Conservation (phyloP, 2,888 invertebrate genomes). For the Acanthoscelides obtectus region DNA sequence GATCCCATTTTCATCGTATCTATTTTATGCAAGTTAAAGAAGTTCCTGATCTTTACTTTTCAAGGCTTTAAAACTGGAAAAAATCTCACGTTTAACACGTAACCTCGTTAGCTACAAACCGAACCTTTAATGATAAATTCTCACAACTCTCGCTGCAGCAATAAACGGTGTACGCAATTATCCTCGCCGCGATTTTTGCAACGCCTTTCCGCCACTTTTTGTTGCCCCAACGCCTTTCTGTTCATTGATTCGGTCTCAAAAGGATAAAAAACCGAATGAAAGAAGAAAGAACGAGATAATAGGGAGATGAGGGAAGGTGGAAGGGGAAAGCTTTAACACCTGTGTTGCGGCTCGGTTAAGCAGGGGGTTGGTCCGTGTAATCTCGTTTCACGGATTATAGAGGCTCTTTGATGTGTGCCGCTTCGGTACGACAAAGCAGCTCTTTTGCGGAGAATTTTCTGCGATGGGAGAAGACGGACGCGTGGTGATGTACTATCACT, state of each 20-base stretch:
- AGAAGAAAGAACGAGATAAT: background rate
- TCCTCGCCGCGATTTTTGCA: background rate
- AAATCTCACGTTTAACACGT: too few relatives aligned
- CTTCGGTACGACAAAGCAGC: background rate
- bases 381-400: background rate
- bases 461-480: background rate
- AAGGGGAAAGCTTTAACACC: background rate
- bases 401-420: background rate
- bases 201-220: background rate
- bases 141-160: background rate
- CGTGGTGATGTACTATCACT: background rate
- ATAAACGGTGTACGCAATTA: background rate
- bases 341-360: background rate
- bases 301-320: too few relatives aligned
- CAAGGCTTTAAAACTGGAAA: too few relatives aligned
- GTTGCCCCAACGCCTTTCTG: background rate
- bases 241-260: background rate
- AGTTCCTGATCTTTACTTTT: too few relatives aligned
- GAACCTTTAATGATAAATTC: background rate
- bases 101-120: too few relatives aligned
- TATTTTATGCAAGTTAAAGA: too few relatives aligned
- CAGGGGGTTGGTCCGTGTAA: background rate
- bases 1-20: too few relatives aligned
- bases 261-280: background rate
- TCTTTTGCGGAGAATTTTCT: background rate